Conservation (phyloP, 2,888 invertebrate genomes). For the Frankliniella intonsa region DNA sequence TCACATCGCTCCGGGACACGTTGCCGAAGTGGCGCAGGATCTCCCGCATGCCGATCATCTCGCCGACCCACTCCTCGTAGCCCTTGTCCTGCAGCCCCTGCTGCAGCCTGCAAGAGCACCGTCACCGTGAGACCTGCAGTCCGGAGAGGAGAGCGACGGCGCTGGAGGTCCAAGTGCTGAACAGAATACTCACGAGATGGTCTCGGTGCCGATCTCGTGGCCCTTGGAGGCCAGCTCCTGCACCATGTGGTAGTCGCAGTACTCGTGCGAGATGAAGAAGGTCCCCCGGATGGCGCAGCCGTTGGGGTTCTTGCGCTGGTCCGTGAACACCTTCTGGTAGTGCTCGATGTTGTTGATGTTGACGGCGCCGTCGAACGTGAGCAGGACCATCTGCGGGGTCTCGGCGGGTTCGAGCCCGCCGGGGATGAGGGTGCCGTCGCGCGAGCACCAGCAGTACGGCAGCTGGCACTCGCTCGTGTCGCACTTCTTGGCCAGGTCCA, state of each 20-base stretch:
- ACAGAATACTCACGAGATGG: constrained; percentile 60
- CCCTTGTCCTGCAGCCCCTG: constrained; percentile 83
- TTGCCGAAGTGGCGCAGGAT: constrained; percentile 78
- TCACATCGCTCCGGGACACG: constrained; percentile 72
- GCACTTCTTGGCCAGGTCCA: constrained; percentile 75
- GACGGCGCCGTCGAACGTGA: constrained; percentile 90
- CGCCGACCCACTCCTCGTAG: constrained; percentile 89
- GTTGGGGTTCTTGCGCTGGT: constrained; percentile 78
- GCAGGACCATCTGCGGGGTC: constrained; percentile 88
- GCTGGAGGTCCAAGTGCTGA: neutral
- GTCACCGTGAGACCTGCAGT: constrained; percentile 7
- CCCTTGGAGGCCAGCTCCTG: constrained; percentile 84
- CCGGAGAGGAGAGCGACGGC: constrained; percentile 19
- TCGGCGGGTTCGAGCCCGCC: constrained; percentile 77
- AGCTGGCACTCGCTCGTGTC: constrained; percentile 68
- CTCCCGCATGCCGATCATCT: constrained; percentile 91
- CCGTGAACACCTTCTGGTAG: constrained; percentile 79
- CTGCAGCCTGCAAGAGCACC: constrained; percentile 54
- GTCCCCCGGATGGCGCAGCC: constrained; percentile 85
- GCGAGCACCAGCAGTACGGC: constrained; percentile 88
- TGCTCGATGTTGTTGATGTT: constrained; percentile 87
- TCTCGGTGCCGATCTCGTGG: constrained; percentile 75
- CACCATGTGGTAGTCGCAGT: constrained; percentile 89
- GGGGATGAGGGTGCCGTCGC: constrained; percentile 83
- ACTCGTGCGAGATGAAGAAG: constrained; percentile 86